Percentiles rank a stretch among this genome's conserved stretches.
Conservation (phyloP, 35 echinoderm and acorn worm genomes). For the Apostichopus californicus region DNA sequence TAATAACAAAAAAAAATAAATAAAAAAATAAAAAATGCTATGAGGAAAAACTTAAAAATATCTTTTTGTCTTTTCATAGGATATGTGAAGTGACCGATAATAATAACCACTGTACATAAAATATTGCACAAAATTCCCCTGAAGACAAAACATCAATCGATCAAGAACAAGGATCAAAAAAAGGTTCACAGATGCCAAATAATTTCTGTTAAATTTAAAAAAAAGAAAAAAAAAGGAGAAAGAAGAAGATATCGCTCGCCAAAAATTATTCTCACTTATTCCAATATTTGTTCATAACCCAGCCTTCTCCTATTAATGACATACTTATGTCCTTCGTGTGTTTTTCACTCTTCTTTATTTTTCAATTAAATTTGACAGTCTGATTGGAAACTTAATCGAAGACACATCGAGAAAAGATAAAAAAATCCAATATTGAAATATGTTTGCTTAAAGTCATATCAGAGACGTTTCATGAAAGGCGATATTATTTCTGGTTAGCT, state of each 20-base stretch:
- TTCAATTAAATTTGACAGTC: background rate
- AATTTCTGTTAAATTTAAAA: too few species aligned
- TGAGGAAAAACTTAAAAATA: too few species aligned
- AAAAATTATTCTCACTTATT: background rate
- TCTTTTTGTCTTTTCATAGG: too few species aligned
- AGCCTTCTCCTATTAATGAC: background rate
- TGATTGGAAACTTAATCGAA: background rate
- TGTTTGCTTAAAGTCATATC: background rate
- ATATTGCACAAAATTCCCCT: background rate
- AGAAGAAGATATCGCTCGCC: background rate
- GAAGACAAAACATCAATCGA: background rate
- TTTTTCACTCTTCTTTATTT: background rate
- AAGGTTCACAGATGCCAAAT: background rate
- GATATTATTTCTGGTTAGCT: background rate
- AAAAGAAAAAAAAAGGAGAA: background rate
- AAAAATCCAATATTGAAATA: background rate
- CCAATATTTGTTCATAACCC: background rate
- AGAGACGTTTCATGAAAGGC: too few species aligned
- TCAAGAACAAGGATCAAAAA: background rate
- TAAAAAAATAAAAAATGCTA: too few species aligned
- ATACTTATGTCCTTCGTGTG: background rate
- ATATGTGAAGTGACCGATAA: too few species aligned
- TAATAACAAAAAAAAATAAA: too few species aligned
- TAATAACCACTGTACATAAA: too few species aligned
- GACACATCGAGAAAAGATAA: background rate